Percentiles rank a stretch among this genome's conserved stretches.
Evolutionary conservation across 92 coral and sea anemone genomes (phyloP).

Genomic region (Palythoa grandis): DNA sequence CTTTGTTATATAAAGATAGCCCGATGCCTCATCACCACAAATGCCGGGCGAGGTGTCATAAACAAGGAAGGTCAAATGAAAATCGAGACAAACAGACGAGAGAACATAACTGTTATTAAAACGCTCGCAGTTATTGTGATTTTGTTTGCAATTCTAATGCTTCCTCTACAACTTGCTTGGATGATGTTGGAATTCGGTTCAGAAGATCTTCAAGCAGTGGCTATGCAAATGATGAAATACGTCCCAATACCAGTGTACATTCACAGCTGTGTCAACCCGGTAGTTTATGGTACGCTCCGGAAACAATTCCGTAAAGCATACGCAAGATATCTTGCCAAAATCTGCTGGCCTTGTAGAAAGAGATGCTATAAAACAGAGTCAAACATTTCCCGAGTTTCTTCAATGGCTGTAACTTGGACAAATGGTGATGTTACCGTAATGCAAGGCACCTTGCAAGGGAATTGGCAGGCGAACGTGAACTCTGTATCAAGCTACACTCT

Average conservation of each 20-base stretch:
- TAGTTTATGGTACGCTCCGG: constrained; percentile 82
- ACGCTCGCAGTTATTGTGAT: constrained; percentile 86
- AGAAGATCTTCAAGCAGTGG: constrained; percentile 48
- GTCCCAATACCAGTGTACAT: constrained; percentile 73
- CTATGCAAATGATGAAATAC: constrained; percentile 62
- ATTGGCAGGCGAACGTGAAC: background rate
- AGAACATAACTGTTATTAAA: constrained; percentile 78
- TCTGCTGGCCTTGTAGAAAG: constrained; percentile 52
- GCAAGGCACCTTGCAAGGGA: constrained; percentile 2
- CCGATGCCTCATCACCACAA: constrained; percentile 52
- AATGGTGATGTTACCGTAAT: background rate
- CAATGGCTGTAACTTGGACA: constrained; percentile 14
- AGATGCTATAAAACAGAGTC: constrained; percentile 7
- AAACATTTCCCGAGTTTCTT: background rate
- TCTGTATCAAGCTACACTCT: background rate
- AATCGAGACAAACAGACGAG: constrained; percentile 61
- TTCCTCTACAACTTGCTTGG: constrained; percentile 92
- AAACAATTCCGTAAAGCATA: constrained; percentile 83
- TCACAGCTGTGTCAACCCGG: constrained; percentile 85
- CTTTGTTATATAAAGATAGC: constrained; percentile 86
- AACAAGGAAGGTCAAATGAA: constrained; percentile 21
- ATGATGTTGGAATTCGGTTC: constrained; percentile 79
- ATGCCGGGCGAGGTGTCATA: constrained; percentile 22
- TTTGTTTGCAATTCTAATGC: constrained; percentile 79
- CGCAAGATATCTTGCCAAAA: constrained; percentile 70